phyloP scores from a whole-genome alignment of 2,888 invertebrate species.

The Morinoia aosen region DNA sequence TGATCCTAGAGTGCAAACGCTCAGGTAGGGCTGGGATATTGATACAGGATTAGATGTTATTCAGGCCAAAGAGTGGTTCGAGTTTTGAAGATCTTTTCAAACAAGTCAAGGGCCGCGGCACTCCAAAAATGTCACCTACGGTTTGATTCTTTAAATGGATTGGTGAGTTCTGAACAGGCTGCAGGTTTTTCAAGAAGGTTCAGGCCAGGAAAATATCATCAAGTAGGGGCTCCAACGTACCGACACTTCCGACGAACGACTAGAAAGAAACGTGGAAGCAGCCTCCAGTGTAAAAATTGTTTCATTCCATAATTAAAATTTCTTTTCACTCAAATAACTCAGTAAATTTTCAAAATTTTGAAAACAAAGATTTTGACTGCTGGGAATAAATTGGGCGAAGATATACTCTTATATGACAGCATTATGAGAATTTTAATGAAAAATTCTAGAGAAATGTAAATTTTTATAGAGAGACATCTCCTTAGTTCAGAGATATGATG shows the following conservation, averaged over 20 bases:
- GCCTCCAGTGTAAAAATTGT: too few relatives aligned
- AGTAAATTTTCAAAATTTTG: too few relatives aligned
- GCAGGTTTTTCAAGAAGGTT: background rate
- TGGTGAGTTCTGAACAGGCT: background rate
- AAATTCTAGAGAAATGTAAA: background rate
- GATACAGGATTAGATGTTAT: slow-evolving; percentile 33
- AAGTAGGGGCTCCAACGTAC: background rate
- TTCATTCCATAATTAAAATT: too few relatives aligned
- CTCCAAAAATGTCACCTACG: slow-evolving; percentile 37
- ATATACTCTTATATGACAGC: background rate
- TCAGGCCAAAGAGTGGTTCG: background rate
- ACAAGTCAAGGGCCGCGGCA: slow-evolving; percentile 14
- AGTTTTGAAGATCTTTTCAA: slow-evolving; percentile 7
- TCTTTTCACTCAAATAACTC: too few relatives aligned
- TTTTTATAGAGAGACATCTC: too few relatives aligned
- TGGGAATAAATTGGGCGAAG: background rate
- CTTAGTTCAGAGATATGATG: too few relatives aligned
- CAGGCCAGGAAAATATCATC: background rate
- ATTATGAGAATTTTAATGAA: background rate
- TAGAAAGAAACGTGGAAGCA: too few relatives aligned
- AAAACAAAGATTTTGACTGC: background rate
- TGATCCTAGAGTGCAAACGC: slow-evolving; percentile 38
- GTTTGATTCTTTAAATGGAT: background rate
- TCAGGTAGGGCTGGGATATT: slow-evolving; percentile 41
- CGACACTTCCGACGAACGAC: background rate